Conservation (phyloP, 2,113 vertebrate genomes). For the Chamaetylas fuelleborni region DNA sequence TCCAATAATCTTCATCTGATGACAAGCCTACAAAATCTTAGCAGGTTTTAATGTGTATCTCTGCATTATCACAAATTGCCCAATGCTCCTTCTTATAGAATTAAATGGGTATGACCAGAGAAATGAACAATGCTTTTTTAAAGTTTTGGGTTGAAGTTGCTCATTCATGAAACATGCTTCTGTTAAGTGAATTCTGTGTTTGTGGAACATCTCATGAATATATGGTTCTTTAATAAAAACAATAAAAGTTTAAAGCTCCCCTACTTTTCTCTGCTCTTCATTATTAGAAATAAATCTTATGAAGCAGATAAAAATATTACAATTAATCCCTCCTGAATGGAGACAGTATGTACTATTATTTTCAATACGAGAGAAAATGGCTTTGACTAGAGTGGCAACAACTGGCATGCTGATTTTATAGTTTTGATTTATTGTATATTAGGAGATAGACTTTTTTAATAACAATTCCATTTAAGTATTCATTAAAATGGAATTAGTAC, state of each 20-base stretch:
- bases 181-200: neutral
- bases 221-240: neutral
- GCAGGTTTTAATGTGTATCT: neutral
- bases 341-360: constrained; percentile 8
- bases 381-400: constrained; percentile 50
- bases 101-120: neutral
- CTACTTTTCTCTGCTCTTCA: constrained; percentile 22
- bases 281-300: constrained; percentile 53
- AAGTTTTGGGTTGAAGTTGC: neutral
- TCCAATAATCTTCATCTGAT: neutral
- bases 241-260: constrained; percentile 10
- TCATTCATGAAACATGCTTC: neutral
- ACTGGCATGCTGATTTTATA: constrained; percentile 47
- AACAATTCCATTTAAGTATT: constrained; percentile 57
- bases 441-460: constrained; percentile 63
- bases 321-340: constrained; percentile 43
- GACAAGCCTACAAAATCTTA: neutral
- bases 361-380: constrained; percentile 10
- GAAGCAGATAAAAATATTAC: constrained; percentile 42
- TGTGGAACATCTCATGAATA: neutral
- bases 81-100: neutral
- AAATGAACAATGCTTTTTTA: neutral
- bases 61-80: neutral
- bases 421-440: constrained; percentile 67
- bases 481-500: constrained; percentile 67